phyloP scores from a whole-genome alignment of 2,797 vertebrate genomes.

The Peromyscus attwateri region DNA sequence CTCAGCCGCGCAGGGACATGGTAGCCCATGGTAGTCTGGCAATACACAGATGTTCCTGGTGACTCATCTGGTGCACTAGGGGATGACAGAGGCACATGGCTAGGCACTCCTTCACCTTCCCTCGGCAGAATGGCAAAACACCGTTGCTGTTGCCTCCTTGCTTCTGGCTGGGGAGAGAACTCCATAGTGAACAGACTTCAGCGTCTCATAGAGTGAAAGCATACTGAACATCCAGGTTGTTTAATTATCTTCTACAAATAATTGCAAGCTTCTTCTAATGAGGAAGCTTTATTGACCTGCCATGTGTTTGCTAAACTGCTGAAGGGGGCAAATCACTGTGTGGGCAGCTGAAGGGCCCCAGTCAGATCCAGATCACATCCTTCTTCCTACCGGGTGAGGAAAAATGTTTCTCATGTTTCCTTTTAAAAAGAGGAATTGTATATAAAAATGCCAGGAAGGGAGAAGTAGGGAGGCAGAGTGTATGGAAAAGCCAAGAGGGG shows the following conservation, averaged over 20 bases:
- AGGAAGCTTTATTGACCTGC: background rate
- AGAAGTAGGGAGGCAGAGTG: rapidly evolving
- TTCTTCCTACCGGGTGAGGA: background rate
- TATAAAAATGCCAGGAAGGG: background rate
- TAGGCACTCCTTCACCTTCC: too few species aligned
- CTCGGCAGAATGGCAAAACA: background rate
- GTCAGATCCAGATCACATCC: rapidly evolving
- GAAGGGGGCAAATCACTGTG: background rate
- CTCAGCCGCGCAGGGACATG: rapidly evolving
- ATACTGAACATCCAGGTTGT: background rate
- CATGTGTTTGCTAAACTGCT: background rate
- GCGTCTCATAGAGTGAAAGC: background rate
- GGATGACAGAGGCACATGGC: too few species aligned
- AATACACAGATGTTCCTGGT: rapidly evolving
- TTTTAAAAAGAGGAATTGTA: background rate
- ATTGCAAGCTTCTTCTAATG: background rate
- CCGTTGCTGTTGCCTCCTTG: background rate
- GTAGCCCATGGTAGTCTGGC: rapidly evolving
- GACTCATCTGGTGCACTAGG: rapidly evolving
- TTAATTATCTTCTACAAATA: conserved; percentile 14
- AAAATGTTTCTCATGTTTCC: background rate
- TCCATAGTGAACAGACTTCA: background rate
- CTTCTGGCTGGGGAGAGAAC: background rate
- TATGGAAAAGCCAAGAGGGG: background rate
- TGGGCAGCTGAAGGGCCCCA: rapidly evolving